Evolutionary conservation across 2,113 vertebrate species (phyloP).

Genomic region (Thermophis baileyi): DNA sequence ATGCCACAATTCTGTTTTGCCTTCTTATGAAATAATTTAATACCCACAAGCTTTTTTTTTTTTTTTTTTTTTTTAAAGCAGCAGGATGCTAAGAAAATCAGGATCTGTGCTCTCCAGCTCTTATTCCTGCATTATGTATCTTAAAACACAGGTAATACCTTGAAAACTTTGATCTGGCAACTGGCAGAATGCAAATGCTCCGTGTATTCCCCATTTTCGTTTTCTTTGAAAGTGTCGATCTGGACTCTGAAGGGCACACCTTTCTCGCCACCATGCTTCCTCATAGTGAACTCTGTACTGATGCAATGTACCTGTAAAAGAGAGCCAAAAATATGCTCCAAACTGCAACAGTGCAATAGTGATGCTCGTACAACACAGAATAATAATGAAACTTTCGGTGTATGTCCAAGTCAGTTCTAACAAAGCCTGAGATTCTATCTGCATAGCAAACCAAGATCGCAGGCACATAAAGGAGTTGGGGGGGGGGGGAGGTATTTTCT

Average conservation of each 20-base stretch:
- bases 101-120: not conserved
- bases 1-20: fast-evolving
- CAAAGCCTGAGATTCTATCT: not conserved
- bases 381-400: not conserved
- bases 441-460: not conserved
- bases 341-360: not conserved
- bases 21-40: not conserved
- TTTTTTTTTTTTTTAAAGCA: fast-evolving
- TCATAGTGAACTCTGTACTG: constrained; percentile 98
- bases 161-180: constrained; percentile 99
- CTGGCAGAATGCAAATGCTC: constrained; percentile 97
- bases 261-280: constrained; percentile 96
- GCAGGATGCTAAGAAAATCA: fast-evolving
- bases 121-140: fast-evolving
- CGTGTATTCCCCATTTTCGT: constrained; percentile 87
- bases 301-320: constrained; percentile 90
- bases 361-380: not conserved
- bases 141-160: constrained; percentile 72
- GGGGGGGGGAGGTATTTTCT: not conserved
- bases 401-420: not conserved
- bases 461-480: not conserved
- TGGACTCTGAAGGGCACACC: constrained; percentile 95
- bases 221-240: constrained; percentile 95
- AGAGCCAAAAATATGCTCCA: not conserved
- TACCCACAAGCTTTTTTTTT: fast-evolving